phyloP scores from a whole-genome alignment of 2,888 invertebrate species.

The Acronicta alni region DNA sequence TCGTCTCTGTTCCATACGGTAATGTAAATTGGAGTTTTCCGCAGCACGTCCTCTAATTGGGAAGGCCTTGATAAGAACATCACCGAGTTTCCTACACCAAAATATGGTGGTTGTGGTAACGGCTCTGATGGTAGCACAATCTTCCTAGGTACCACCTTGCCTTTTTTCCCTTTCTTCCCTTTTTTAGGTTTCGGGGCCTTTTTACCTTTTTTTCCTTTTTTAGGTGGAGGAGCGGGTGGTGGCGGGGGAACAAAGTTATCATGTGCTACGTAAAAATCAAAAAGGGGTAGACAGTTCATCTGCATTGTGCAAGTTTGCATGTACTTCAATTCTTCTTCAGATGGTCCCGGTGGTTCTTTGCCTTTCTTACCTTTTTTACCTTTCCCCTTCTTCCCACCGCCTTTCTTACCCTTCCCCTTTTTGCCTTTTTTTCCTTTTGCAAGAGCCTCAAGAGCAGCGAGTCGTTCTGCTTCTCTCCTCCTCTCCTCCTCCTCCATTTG shows the following conservation, averaged over 20 bases:
- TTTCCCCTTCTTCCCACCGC: slow-evolving; percentile 36
- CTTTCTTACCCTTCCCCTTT: slow-evolving; percentile 44
- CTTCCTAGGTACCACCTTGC: slow-evolving; percentile 66
- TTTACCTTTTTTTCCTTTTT: slow-evolving; percentile 68
- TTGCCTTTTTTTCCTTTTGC: slow-evolving; percentile 68
- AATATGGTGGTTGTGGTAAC: slow-evolving; percentile 83
- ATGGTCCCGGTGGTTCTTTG: slow-evolving; percentile 79
- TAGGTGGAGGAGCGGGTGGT: slow-evolving; percentile 75
- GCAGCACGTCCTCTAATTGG: slow-evolving; percentile 76
- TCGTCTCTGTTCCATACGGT: slow-evolving; percentile 86
- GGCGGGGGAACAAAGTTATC: slow-evolving; percentile 84
- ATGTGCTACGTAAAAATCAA: slow-evolving; percentile 84
- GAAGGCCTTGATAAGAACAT: slow-evolving; percentile 83
- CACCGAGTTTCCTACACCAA: slow-evolving; percentile 83
- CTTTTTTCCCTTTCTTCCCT: slow-evolving; percentile 71
- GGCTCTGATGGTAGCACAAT: slow-evolving; percentile 81
- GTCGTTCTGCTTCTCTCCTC: slow-evolving; percentile 73
- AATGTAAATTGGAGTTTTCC: slow-evolving; percentile 79
- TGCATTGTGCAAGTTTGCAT: slow-evolving; percentile 84
- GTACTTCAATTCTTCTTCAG: slow-evolving; percentile 85
- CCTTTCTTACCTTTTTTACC: slow-evolving; percentile 75
- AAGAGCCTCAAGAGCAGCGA: slow-evolving; percentile 75
- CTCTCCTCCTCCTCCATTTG: slow-evolving; percentile 76
- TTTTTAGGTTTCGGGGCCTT: slow-evolving; percentile 60
- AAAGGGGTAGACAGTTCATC: slow-evolving; percentile 82